Conservation (phyloP, 1,140 invertebrate genomes). For the Psix sp. region DNA sequence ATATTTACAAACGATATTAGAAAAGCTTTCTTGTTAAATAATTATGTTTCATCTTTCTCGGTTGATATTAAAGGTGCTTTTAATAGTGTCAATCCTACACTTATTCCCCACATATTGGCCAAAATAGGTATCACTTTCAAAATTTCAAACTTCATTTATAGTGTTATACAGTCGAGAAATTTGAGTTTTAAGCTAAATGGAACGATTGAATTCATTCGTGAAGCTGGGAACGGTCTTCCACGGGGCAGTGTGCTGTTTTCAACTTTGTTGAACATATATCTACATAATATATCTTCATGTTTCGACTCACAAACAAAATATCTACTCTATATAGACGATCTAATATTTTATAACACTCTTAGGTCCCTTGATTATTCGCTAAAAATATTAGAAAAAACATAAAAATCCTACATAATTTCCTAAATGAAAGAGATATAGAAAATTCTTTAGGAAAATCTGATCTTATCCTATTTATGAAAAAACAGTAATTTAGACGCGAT, state of each 20-base stretch:
- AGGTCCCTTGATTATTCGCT: background rate
- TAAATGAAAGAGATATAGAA: constrained; percentile 2
- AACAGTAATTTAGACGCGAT: background rate
- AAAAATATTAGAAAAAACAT: background rate
- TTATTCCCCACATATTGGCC: background rate
- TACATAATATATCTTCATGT: background rate
- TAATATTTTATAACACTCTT: background rate
- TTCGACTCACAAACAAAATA: constrained; percentile 1
- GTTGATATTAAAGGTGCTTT: constrained; percentile 29
- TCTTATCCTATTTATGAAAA: constrained; percentile 14
- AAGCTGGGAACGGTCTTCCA: constrained; percentile 2
- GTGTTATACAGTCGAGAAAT: background rate
- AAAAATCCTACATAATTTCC: background rate
- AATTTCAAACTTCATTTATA: constrained; percentile 14
- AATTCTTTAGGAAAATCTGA: constrained; percentile 17
- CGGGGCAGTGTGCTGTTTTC: constrained; percentile 19
- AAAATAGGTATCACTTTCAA: constrained; percentile 3
- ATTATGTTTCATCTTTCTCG: background rate
- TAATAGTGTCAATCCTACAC: constrained; percentile 19
- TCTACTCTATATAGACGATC: constrained; percentile 17
- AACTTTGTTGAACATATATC: constrained; percentile 12
- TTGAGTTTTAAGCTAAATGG: constrained; percentile 11
- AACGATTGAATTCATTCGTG: background rate
- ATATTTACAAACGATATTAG: constrained; percentile 17
- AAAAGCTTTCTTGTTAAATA: background rate